These are phyloP conservation scores for Stomatorhinus ivindoensis DNA, from an alignment of 2,113 vertebrate genomes.

Conservation along the genomic window DNA sequence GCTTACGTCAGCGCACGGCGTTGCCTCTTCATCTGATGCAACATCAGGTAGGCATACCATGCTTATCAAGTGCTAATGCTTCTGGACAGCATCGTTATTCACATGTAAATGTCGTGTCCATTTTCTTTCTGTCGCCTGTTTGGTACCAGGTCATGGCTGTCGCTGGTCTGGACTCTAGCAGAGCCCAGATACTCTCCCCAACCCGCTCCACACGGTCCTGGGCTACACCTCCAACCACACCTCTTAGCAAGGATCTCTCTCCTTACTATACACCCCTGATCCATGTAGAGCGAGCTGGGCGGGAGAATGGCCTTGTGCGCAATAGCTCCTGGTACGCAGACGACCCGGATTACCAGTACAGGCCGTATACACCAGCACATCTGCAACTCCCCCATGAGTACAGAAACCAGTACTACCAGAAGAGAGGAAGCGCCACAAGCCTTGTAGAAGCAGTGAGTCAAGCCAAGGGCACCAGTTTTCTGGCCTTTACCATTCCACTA, in stretches of 20 bases:
- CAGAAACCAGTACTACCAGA: slow-evolving; percentile 70
- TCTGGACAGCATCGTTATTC: neutral
- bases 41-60: slow-evolving; percentile 69
- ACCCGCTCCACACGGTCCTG: slow-evolving; percentile 80
- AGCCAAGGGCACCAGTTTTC: neutral
- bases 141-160: slow-evolving; percentile 81
- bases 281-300: slow-evolving; percentile 76
- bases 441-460: slow-evolving; percentile 87
- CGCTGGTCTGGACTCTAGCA: slow-evolving; percentile 81
- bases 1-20: slow-evolving; percentile 70
- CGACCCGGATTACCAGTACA: slow-evolving; percentile 59
- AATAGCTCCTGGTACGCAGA: slow-evolving; percentile 92
- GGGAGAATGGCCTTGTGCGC: slow-evolving; percentile 76
- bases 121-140: neutral
- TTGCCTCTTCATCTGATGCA: slow-evolving; percentile 87
- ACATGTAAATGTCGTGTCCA: neutral
- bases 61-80: neutral
- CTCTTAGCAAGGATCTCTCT: slow-evolving; percentile 61
- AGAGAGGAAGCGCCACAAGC: slow-evolving; percentile 86
- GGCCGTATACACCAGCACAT: slow-evolving; percentile 71
- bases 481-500: neutral
- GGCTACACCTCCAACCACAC: slow-evolving; percentile 86
- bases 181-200: slow-evolving; percentile 74
- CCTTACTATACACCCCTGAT: slow-evolving; percentile 82
- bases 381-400: slow-evolving; percentile 74